Percentiles rank a stretch among this genome's conserved stretches.
Conservation (phyloP, 2,888 invertebrate species). For the Macropis europaea region DNA sequence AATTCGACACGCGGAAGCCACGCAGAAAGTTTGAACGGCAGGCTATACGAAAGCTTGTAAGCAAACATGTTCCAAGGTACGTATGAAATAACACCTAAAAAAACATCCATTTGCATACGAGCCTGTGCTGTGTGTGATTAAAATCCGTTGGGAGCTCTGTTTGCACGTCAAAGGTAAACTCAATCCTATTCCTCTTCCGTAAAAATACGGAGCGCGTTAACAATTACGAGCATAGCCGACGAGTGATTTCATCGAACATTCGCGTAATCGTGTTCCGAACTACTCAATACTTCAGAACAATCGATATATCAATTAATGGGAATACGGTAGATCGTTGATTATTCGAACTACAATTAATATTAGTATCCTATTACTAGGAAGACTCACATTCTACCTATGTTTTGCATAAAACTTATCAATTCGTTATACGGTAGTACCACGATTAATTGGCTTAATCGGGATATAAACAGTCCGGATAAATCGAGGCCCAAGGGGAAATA, state of each 20-base stretch:
- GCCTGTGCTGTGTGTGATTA: conserved; percentile 21
- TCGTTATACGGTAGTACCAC: too few relatives aligned
- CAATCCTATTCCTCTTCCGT: conserved; percentile 30
- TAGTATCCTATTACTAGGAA: too few relatives aligned
- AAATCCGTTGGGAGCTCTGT: conserved; percentile 45
- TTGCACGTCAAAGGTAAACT: conserved; percentile 38
- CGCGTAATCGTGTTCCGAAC: too few relatives aligned
- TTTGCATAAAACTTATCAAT: too few relatives aligned
- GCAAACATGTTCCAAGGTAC: conserved; percentile 33
- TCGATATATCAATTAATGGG: too few relatives aligned
- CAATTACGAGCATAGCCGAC: conserved; percentile 21
- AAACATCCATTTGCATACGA: conserved; percentile 1
- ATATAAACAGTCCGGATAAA: too few relatives aligned
- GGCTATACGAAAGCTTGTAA: conserved; percentile 8
- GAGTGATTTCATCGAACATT: conserved; percentile 27
- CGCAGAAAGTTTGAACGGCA: background rate
- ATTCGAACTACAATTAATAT: too few relatives aligned
- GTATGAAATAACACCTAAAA: conserved; percentile 19
- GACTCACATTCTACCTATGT: too few relatives aligned
- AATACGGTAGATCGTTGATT: too few relatives aligned
- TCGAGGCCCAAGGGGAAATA: too few relatives aligned
- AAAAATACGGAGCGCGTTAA: conserved; percentile 26
- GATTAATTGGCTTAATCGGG: too few relatives aligned
- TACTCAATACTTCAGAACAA: too few relatives aligned
- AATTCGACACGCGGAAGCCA: background rate